These are phyloP conservation scores for Ichneumoninae sp. DNA, from an alignment of 2,888 invertebrate genomes.

Conservation along the genomic window DNA sequence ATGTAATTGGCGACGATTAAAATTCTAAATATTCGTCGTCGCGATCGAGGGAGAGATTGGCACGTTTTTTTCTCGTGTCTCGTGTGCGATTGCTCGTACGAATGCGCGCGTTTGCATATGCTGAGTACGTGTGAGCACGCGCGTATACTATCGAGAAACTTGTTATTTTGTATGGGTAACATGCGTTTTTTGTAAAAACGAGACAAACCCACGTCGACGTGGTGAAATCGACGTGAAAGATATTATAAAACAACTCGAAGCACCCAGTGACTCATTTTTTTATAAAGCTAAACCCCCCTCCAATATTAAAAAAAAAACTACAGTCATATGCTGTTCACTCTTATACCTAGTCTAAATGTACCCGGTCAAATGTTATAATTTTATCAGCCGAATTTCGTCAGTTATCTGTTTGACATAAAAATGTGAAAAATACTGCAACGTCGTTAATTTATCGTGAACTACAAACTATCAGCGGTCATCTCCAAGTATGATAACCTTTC, in stretches of 20 bases:
- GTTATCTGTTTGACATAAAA: background rate
- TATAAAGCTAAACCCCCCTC: no score
- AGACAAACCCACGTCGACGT: conserved; percentile 64
- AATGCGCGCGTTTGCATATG: conserved; percentile 73
- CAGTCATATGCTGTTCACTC: background rate
- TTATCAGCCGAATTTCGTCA: no score
- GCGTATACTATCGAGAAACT: conserved; percentile 76
- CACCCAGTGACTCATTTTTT: conserved; percentile 50
- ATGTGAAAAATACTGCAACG: background rate
- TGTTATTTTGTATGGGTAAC: conserved; percentile 83
- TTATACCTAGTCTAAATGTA: background rate
- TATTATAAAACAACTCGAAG: conserved; percentile 77
- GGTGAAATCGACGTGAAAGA: conserved; percentile 73
- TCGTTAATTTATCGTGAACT: background rate
- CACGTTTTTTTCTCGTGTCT: conserved; percentile 26
- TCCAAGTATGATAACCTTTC: background rate
- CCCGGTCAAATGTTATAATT: background rate
- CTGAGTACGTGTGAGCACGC: conserved; percentile 9
- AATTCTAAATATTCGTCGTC: conserved; percentile 9
- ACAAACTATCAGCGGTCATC: background rate
- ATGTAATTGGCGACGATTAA: conserved; percentile 10
- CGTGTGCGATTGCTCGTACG: conserved; percentile 23
- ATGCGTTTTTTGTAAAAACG: conserved; percentile 80
- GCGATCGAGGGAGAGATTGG: background rate
- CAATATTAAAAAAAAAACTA: background rate